Conservation (phyloP, 2,888 invertebrate genomes). For the Sarcophaga carnaria region DNA sequence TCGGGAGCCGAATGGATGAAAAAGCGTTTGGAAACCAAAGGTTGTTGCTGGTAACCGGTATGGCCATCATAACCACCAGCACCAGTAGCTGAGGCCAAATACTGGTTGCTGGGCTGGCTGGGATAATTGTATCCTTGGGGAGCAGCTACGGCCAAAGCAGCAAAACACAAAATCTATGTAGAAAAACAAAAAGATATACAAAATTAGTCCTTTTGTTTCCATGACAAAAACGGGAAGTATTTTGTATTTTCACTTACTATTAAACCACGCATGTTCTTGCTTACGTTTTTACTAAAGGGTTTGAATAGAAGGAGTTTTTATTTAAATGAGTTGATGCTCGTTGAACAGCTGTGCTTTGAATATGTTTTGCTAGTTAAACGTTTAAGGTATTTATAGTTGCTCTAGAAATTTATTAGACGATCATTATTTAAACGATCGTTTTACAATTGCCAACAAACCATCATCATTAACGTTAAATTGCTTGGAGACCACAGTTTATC, state of each 20-base stretch:
- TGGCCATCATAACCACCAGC: conserved; percentile 16
- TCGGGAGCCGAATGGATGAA: conserved; percentile 73
- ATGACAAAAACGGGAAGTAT: not conserved
- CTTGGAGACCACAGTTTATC: conserved; percentile 25
- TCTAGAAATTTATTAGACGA: conserved; percentile 61
- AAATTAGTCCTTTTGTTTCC: conserved; percentile 18
- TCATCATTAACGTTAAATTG: conserved; percentile 54
- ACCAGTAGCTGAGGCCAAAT: conserved; percentile 49
- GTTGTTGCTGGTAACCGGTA: conserved; percentile 50
- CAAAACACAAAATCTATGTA: conserved; percentile 67
- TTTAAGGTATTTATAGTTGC: conserved; percentile 62
- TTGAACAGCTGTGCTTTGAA: conserved; percentile 47
- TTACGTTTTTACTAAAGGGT: conserved; percentile 33
- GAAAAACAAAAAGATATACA: not conserved
- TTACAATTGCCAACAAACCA: conserved; percentile 44
- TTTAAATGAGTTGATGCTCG: conserved; percentile 40
- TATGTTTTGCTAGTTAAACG: conserved; percentile 25
- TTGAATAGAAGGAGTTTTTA: conserved; percentile 36
- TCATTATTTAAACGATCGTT: conserved; percentile 50
- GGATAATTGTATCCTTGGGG: conserved; percentile 71
- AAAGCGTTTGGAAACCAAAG: conserved; percentile 70
- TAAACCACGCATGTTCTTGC: conserved; percentile 72
- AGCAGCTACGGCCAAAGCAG: conserved; percentile 62
- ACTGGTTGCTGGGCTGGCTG: conserved; percentile 45
- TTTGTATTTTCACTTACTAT: conserved; percentile 66